These are phyloP conservation scores for Crocuta crocuta DNA, from an alignment of 2,113 vertebrate species.

Conservation along the genomic window DNA sequence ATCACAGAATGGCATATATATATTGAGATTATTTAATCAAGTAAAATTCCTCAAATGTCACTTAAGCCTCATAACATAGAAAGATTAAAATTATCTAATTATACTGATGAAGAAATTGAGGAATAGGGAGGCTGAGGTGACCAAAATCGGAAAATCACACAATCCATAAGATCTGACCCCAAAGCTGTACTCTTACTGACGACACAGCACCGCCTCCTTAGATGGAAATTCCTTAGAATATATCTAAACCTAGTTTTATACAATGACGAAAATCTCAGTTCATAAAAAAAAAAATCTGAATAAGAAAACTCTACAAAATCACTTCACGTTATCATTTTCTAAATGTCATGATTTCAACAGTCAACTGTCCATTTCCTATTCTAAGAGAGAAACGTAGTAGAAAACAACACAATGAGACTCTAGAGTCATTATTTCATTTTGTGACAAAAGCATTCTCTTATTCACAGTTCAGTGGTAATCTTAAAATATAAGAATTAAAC, in stretches of 20 bases:
- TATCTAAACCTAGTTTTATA: neutral
- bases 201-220: neutral
- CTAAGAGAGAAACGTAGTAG: neutral
- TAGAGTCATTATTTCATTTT: neutral
- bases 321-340: neutral
- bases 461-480: neutral
- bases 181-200: neutral
- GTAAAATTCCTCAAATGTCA: neutral
- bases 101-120: neutral
- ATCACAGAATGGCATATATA: neutral
- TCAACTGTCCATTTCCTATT: neutral
- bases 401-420: neutral
- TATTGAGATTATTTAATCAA: constrained; percentile 15
- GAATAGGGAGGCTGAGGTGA: neutral
- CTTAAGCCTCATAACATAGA: neutral
- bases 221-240: neutral
- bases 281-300: neutral
- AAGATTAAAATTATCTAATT: neutral
- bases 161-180: neutral
- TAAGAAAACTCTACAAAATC: neutral
- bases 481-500: neutral
- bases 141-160: neutral
- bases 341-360: neutral
- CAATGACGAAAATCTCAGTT: neutral
- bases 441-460: neutral